Evolutionary conservation across 2,888 invertebrate genomes (phyloP), one percentile per base, ranked within the genome.

Genomic region (Agrotis puta): DNA sequence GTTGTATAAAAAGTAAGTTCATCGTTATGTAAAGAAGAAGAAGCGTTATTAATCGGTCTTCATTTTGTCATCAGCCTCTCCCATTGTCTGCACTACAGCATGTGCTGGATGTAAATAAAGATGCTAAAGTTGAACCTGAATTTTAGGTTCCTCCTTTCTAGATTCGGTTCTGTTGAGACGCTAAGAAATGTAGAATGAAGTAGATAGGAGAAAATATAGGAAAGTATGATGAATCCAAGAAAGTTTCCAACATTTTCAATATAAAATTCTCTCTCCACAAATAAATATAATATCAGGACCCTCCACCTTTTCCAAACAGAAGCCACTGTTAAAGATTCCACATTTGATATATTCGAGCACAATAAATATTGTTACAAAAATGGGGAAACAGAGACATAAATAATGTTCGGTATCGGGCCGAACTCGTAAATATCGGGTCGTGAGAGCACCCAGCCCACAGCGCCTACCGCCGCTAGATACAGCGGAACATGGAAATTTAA

Each of bases 331-430:
- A 68, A 85, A 85, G 81, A 85, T 83, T 81, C 74, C 77, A 54
- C 72, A 72, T 81, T 76, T 80, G 81, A 83, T 82, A 81, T 82
- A 86, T 82, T 75, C 77, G 81, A 80, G 77, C 77, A 82, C 87
- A 82, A 84, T 88, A 88, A 87, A 88, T 84, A 88, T 83, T 77
- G 77, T 67, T 72, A 86, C 88, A 89, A 90, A 92, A 91, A 91
- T 89, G 88, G 89, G 81, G 92, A 90, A 93, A 93, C 92, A 91
- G 89, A 93, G 92, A 92, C 94, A 93, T 94, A 94, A 95, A 95
- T 94, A 92, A 94, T 92, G 87, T 83, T 87, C 85, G 88, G 87
- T 92, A 93, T 94, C 92, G 92, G 82, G 79, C 83, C 81, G 81
- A 71, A 85, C 85, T 88, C 92, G 90, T 94, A 94, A 94, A 94